Evolutionary conservation across 2,797 vertebrate genomes (phyloP).

Genomic region (Trichosurus vulpecula): DNA sequence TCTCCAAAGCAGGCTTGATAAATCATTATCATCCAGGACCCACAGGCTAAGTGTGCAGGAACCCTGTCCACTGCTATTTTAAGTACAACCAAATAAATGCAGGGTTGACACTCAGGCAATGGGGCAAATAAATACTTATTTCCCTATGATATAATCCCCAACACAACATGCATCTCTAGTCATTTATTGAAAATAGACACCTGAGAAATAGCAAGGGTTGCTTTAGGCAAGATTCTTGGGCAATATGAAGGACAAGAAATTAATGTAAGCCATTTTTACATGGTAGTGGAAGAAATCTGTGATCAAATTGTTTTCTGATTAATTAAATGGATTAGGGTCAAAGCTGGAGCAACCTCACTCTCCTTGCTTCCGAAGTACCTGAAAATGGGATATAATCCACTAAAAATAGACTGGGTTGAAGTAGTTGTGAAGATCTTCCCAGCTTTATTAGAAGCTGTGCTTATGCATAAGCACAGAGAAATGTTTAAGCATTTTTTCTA

Average conservation of each 20-base stretch:
- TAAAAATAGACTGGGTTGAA: background rate
- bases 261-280: background rate
- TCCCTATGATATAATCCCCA: background rate
- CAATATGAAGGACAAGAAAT: background rate
- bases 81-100: background rate
- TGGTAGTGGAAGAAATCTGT: background rate
- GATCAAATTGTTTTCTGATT: background rate
- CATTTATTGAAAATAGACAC: background rate
- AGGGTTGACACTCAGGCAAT: background rate
- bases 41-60: background rate
- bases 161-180: background rate
- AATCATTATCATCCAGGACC: background rate
- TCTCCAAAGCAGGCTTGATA: background rate
- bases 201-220: background rate
- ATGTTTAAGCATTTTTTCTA: background rate
- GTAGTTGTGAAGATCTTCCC: background rate
- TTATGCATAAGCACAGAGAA: background rate
- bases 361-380: background rate
- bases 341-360: background rate
- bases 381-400: background rate
- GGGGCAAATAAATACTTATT: background rate
- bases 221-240: background rate
- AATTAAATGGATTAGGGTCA: background rate
- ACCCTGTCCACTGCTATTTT: background rate
- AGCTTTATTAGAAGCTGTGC: background rate